Percentiles rank a stretch among this genome's conserved stretches.
Conservation (phyloP, 2,888 invertebrate genomes). For the Tenthredo amoena region DNA sequence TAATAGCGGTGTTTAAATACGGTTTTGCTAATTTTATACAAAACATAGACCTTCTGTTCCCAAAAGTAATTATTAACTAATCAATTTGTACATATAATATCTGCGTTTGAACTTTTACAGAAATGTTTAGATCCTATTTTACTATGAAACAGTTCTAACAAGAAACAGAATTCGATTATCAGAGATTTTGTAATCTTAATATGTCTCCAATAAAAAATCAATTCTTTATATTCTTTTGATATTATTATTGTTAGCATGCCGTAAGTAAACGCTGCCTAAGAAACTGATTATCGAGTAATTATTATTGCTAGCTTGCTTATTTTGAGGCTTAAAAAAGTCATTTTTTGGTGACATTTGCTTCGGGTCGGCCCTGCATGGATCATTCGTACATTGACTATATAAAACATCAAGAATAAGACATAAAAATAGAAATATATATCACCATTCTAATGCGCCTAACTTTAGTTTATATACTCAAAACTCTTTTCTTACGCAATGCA, state of each 20-base stretch:
- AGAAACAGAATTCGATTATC: not conserved
- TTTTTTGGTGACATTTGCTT: slow-evolving; percentile 59
- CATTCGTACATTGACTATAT: slow-evolving; percentile 56
- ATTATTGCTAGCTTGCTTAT: slow-evolving; percentile 48
- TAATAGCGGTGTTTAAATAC: slow-evolving; percentile 10
- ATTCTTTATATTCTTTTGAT: not conserved
- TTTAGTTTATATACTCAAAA: not conserved
- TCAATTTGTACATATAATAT: not conserved
- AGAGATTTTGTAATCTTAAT: not conserved
- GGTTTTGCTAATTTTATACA: not conserved
- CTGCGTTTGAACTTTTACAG: not conserved
- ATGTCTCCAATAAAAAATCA: not conserved
- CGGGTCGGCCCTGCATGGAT: slow-evolving; percentile 77
- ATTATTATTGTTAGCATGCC: slow-evolving; percentile 1
- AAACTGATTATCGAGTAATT: slow-evolving; percentile 11
- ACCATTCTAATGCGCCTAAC: slow-evolving; percentile 49
- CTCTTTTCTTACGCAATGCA: not conserved
- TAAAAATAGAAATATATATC: slow-evolving; percentile 16
- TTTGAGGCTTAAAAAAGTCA: slow-evolving; percentile 17
- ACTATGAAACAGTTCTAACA: not conserved
- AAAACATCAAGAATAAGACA: not conserved
- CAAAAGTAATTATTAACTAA: not conserved
- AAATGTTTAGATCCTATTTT: not conserved
- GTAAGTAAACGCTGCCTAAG: slow-evolving; percentile 32
- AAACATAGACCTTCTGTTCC: not conserved